Evolutionary conservation across 2,113 vertebrate species (phyloP), one percentile per base, ranked within the genome.

Genomic region (Daboia siamensis): DNA sequence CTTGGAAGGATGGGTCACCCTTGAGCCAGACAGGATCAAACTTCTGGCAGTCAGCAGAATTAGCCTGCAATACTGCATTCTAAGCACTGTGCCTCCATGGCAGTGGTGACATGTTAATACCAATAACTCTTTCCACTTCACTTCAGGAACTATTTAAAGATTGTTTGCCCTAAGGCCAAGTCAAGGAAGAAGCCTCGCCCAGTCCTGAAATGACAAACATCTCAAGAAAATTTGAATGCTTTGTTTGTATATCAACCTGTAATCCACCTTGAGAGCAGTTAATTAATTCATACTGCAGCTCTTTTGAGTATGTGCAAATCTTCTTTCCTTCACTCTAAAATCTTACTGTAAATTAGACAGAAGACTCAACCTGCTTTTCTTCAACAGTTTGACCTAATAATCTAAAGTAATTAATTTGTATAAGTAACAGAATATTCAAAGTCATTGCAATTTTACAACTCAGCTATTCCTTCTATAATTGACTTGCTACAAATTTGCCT

Each of bases 221-320:
- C 33, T 39, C 69, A 39, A 39, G 15, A 39, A 39, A 80, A 80
- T 80, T 80, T 8, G n/a, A 80, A 80, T 80, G 33, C 20, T 80
- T 80, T 44, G 3, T 44, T 80, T 80, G 33, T 80, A 39, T 80
- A 80, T 80, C 74, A 44, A 80, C 7, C 74, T 51, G 44, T 86
- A 86, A 86, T 24, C 46, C 24, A 51, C 46, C 46, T 12, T 51
- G 46, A 29, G 85, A 51, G 24, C 85, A 86, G 85, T 86, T 29
- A 86, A 51, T 86, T 86, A 86, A 51, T 86, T 93, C 48, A 69
- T 91, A 17, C 69, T 90, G 48, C 93, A n/a, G 46, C 17, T 87
- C 86, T n/a, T 54, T 20, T 54, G 51, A 87, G n/a, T 46, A 2
- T 87, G 52, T 91, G 33, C 20, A 29, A 9, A 54, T 26, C 29